Evolutionary conservation across 2,797 vertebrate species (phyloP), one percentile per base, ranked within the genome.

Genomic region (Pygocentrus nattereri): DNA sequence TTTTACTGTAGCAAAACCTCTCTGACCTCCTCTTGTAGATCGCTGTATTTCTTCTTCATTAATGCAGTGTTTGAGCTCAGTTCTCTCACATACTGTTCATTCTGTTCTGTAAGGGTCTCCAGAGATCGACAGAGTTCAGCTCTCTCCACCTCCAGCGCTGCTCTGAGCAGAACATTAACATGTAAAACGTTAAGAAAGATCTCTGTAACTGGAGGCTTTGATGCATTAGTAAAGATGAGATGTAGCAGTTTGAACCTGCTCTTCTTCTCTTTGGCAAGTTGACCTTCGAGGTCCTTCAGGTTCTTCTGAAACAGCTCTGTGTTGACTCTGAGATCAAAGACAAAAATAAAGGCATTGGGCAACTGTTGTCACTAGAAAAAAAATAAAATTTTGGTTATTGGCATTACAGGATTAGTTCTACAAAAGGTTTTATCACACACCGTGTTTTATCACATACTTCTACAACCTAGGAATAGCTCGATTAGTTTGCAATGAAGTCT

Each of bases 11-110:
- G 61, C 27, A 1, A 3, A 62, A 6, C 25, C 27, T 27, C 16
- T 0, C 56, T n/a, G 0, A 87, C 88, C 87, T 91, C 84, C 56
- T 93, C 88, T 16, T 7, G 82, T 15, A 94, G 91, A 67, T 88
- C 79, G 56, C 78, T 69, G 18, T 87, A 80, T 80, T 86, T 90
- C 62, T 30, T 84, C 76, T 62, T 85, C 8, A 75, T 68, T 49
- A 8, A 0, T 27, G 21, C 3, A 1, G 91, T 90, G 2, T 85
- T 67, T 1, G 81, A 73, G 5, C 58, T 84, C 68, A 91, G 81
- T 62, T 90, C 81, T 0, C 16, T 87, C 82, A 87, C 52, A 0
- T 88, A 79, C 27, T 90, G 86, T 77, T 90, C 62, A 56, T 93
- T 91, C 38, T 61, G 84, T 62, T 34, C 85, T 59, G 84, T 87